Evolutionary conservation across 2,113 vertebrate species (phyloP), one percentile per base, ranked within the genome.

Genomic region (Gnathonemus longibarbis): DNA sequence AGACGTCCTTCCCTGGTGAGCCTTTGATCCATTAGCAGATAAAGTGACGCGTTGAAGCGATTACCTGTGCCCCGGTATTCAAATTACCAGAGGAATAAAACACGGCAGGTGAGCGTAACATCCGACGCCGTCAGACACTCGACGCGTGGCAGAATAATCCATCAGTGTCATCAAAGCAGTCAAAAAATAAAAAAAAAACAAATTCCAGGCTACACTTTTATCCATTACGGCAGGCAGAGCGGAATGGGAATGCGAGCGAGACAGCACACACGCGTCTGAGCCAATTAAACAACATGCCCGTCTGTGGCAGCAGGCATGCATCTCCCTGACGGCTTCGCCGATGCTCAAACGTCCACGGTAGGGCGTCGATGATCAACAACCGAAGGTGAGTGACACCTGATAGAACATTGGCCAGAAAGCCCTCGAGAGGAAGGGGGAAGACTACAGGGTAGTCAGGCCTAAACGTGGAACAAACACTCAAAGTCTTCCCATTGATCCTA

Each of bases 61-160:
- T 93, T 93, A 91, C 93, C 92, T 93, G 92, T 94, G 93, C 91
- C 92, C 92, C 90, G 21, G 45, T 21, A 94, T 94, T 93, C 87
- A 91, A 95, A 94, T 94, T 92, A 90, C 90, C 77, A 87, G 87
- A 91, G 93, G 94, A 94, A 94, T 95, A 93, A 95, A 93, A 94
- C 91, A 94, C 93, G 93, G 95, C 94, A 94, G 95, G 94, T 93
- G 94, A 94, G 93, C 92, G 92, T 93, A 94, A 93, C 93, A 93
- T 94, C 94, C 94, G 31, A 89, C 90, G 93, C 0, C 49, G 94
- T 87, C 91, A 95, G 94, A 94, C 85, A 86, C 90, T 94, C 92
- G 93, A 91, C 19, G 86, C 92, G 0, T 27, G 53, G 90, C 89
- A 66, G 80, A 87, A 5, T 77, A 91, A 93, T 94, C 91, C 89